These are phyloP conservation scores for Phoebastria nigripes DNA, from an alignment of 2,797 vertebrate genomes.

Conservation along the genomic window DNA sequence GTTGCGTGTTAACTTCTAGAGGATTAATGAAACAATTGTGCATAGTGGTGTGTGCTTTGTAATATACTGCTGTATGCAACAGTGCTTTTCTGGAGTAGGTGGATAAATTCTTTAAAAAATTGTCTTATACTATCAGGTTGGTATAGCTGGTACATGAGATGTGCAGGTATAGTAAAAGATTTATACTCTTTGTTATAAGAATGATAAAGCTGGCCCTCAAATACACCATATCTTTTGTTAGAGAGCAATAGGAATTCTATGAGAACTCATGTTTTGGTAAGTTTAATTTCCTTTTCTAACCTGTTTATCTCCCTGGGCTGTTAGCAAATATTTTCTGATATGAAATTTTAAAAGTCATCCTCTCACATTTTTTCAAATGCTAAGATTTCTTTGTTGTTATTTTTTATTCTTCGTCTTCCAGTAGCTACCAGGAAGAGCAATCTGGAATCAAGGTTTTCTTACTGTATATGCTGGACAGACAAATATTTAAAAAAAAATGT, in stretches of 20 bases:
- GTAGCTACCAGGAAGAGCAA: background rate
- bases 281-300: background rate
- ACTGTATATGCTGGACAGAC: background rate
- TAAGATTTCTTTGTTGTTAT: background rate
- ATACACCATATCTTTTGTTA: background rate
- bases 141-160: background rate
- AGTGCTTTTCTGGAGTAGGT: background rate
- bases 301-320: background rate
- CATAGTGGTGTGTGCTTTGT: background rate
- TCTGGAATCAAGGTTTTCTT: background rate
- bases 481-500: background rate
- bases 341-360: background rate
- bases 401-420: background rate
- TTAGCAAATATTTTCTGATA: background rate
- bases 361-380: background rate
- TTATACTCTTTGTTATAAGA: background rate
- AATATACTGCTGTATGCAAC: background rate
- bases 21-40: background rate
- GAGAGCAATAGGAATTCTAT: background rate
- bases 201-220: background rate
- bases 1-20: background rate
- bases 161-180: background rate
- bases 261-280: background rate
- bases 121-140: background rate
- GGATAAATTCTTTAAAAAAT: background rate